These are phyloP conservation scores for Rhabdophis nuchalis DNA, from an alignment of 2,797 vertebrate genomes.

Conservation along the genomic window DNA sequence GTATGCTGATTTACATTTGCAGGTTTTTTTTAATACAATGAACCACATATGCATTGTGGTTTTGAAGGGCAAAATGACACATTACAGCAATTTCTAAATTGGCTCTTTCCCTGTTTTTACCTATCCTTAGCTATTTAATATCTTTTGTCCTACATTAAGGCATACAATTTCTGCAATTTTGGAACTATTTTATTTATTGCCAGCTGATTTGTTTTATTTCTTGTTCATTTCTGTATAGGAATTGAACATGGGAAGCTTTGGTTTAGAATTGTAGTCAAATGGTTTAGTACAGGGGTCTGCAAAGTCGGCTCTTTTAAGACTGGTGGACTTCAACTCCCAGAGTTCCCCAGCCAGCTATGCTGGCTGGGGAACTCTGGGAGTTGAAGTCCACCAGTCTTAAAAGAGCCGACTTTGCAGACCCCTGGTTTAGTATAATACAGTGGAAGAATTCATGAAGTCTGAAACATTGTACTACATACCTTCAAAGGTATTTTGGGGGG, in stretches of 20 bases:
- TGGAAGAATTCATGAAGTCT: neutral
- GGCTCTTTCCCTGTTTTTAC: neutral
- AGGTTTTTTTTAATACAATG: neutral
- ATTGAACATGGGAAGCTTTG: neutral
- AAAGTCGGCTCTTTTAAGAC: too few relatives aligned
- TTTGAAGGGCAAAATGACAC: neutral
- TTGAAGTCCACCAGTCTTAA: too few relatives aligned
- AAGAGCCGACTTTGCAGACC: too few relatives aligned
- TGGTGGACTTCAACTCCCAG: too few relatives aligned
- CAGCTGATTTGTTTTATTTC: neutral
- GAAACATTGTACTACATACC: neutral
- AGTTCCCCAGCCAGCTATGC: too few relatives aligned
- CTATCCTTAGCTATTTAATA: neutral
- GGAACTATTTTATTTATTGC: neutral
- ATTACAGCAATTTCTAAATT: neutral
- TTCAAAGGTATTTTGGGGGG: too few relatives aligned
- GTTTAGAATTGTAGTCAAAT: neutral
- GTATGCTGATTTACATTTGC: neutral
- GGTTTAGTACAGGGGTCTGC: neutral
- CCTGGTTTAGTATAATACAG: neutral
- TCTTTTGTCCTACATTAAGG: neutral
- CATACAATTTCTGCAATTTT: neutral
- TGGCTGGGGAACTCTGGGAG: too few relatives aligned
- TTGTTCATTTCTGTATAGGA: neutral
- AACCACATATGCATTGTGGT: neutral